phyloP scores from a whole-genome alignment of 2,113 vertebrate genomes.

The Thymallus thymallus region DNA sequence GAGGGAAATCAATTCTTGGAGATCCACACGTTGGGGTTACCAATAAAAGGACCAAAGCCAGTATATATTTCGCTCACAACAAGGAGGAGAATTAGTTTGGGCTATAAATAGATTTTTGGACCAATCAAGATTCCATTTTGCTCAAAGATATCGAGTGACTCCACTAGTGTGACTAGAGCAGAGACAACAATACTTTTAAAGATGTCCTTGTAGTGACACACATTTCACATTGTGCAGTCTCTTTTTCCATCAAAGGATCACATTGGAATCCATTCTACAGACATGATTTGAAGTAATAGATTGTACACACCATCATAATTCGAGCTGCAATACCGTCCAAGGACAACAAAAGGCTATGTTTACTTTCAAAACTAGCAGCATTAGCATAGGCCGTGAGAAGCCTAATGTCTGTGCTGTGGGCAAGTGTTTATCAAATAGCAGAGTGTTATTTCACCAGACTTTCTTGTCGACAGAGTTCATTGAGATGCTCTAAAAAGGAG shows the following conservation, averaged over 20 bases:
- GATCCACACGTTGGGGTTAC: constrained; percentile 47
- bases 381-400: not conserved
- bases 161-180: not conserved
- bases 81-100: constrained; percentile 37
- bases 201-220: too few relatives aligned
- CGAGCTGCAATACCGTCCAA: too few relatives aligned
- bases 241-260: too few relatives aligned
- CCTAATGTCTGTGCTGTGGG: not conserved
- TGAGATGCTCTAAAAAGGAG: not conserved
- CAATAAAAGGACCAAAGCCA: constrained; percentile 54
- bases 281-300: too few relatives aligned
- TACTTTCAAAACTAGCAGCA: not conserved
- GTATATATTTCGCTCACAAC: constrained; percentile 33
- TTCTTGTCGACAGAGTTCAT: not conserved
- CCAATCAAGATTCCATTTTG: too few relatives aligned
- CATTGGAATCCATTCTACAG: too few relatives aligned
- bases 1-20: constrained; percentile 57
- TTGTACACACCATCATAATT: too few relatives aligned
- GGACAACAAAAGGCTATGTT: too few relatives aligned
- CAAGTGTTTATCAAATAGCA: constrained; percentile 8
- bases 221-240: too few relatives aligned
- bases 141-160: not conserved
- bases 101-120: constrained; percentile 18
- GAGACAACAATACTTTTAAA: too few relatives aligned
- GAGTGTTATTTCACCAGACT: not conserved